Evolutionary conservation across 2,113 vertebrate genomes (phyloP), one percentile per base, ranked within the genome.

Genomic region (Chaetops frenatus): DNA sequence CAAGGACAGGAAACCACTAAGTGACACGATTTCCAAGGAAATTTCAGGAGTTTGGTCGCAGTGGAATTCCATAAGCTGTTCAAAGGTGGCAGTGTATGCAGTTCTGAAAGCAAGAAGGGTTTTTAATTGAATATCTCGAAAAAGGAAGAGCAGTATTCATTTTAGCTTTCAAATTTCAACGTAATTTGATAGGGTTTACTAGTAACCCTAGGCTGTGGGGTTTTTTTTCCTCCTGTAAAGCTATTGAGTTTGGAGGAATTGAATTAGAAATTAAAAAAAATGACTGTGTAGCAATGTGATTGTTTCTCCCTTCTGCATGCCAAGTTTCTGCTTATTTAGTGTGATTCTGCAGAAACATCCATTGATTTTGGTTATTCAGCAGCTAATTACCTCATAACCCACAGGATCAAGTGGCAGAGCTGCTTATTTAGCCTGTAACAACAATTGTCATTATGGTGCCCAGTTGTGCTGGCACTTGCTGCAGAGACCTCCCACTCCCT

Each of bases 291-390:
- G 90, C 76, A 58, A 3, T 83, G 79, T 61, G 67, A 66, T 64
- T 70, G 77, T 90, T 95, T 94, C 56, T 86, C 62, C 76, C 31
- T 71, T 85, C 69, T 69, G 17, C 11, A 66, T 79, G 92, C 92
- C 79, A 94, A 66, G 57, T 81, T 84, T 84, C 79, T 84, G 57
- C 64, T 94, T 88, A 61, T 88, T 93, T 92, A 60, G 60, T 61
- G 61, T 89, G 51, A 79, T 81, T 86, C 69, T 88, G 79, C 77
- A 85, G 80, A 94, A 94, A 51, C 71, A 87, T 85, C 88, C 56
- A 89, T 60, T 96, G 94, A 92, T 96, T 90, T 92, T 42, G 56
- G 76, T 94, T 92, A 81, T 91, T 94, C 70, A 72, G 83, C 31
- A 83, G 86, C 88, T 94, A 89, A 97, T 94, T 96, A 84, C 64